Evolutionary conservation across 2,113 vertebrate genomes (phyloP).

Genomic region (Orthochromis indermauri): DNA sequence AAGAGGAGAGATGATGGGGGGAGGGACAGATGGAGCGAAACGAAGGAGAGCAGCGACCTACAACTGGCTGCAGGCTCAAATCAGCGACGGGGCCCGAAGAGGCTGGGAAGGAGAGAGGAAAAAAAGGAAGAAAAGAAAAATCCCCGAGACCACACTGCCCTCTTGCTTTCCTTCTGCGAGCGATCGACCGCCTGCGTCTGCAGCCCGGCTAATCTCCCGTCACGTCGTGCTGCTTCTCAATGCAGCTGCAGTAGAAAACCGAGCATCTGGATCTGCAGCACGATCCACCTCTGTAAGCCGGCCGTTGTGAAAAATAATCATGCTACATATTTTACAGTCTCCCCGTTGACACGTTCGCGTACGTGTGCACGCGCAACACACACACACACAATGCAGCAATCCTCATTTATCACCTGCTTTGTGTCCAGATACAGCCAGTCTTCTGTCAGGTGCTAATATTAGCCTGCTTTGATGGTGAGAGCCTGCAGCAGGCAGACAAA

Average conservation of each 20-base stretch:
- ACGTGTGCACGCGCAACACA: not conserved
- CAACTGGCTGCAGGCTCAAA: conserved; percentile 79
- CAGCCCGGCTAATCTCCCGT: conserved; percentile 67
- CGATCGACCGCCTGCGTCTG: conserved; percentile 39
- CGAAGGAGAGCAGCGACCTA: conserved; percentile 81
- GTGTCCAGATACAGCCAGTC: conserved; percentile 62
- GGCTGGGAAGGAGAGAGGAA: conserved; percentile 31
- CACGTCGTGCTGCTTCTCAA: conserved; percentile 58
- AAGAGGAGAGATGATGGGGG: conserved; percentile 61
- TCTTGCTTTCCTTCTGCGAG: conserved; percentile 73
- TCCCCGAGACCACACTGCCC: conserved; percentile 82
- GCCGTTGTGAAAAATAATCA: not conserved
- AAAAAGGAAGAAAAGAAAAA: conserved; percentile 40
- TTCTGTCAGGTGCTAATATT: conserved; percentile 66
- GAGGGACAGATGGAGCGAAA: conserved; percentile 53
- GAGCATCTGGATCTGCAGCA: conserved; percentile 50
- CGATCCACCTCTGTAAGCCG: not conserved
- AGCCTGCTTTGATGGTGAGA: conserved; percentile 49
- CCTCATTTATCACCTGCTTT: conserved; percentile 59
- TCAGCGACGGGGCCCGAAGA: conserved; percentile 79
- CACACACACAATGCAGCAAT: conserved; percentile 31
- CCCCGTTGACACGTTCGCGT: not conserved
- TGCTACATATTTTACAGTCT: conserved; percentile 6
- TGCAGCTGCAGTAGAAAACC: conserved; percentile 55
- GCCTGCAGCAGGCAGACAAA: conserved; percentile 39